Evolutionary conservation across 2,888 invertebrate species (phyloP).

Genomic region (Drosophila recens): DNA sequence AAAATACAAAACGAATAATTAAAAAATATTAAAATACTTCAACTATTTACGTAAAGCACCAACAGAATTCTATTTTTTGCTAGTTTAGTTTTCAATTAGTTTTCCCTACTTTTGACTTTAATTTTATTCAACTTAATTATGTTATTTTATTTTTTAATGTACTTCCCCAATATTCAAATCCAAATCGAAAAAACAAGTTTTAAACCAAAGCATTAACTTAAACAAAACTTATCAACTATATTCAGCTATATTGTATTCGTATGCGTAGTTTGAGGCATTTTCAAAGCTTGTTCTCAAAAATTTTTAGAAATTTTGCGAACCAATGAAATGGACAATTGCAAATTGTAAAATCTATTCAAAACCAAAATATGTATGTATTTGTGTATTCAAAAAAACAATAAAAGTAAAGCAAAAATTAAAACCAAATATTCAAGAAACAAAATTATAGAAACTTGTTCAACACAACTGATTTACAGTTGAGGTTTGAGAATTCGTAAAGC

Average conservation of each 20-base stretch:
- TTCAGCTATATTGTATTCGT: slow-evolving; percentile 76
- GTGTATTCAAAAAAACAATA: slow-evolving; percentile 59
- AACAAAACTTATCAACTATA: slow-evolving; percentile 55
- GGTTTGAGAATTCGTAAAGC: slow-evolving; percentile 46
- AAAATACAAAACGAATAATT: slow-evolving; percentile 28
- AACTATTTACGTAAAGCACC: slow-evolving; percentile 49
- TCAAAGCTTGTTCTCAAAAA: slow-evolving; percentile 82
- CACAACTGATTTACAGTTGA: slow-evolving; percentile 35
- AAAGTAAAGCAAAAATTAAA: slow-evolving; percentile 22
- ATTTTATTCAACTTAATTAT: slow-evolving; percentile 4
- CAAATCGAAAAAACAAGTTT: slow-evolving; percentile 18
- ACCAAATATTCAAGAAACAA: slow-evolving; percentile 34
- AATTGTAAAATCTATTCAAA: slow-evolving; percentile 61
- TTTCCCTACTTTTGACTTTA: slow-evolving; percentile 7
- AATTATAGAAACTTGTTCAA: slow-evolving; percentile 41
- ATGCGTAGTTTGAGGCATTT: slow-evolving; percentile 82
- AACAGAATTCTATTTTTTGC: slow-evolving; percentile 6
- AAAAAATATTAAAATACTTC: slow-evolving; percentile 44
- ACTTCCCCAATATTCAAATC: slow-evolving; percentile 34
- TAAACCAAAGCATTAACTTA: slow-evolving; percentile 48
- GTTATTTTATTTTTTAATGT: background rate
- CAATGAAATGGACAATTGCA: slow-evolving; percentile 56
- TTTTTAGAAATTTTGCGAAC: slow-evolving; percentile 82
- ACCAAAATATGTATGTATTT: slow-evolving; percentile 59
- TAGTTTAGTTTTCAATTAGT: slow-evolving; percentile 13